These are phyloP conservation scores for Tachypleus tridentatus DNA, from an alignment of 1,140 invertebrate genomes.

Conservation along the genomic window DNA sequence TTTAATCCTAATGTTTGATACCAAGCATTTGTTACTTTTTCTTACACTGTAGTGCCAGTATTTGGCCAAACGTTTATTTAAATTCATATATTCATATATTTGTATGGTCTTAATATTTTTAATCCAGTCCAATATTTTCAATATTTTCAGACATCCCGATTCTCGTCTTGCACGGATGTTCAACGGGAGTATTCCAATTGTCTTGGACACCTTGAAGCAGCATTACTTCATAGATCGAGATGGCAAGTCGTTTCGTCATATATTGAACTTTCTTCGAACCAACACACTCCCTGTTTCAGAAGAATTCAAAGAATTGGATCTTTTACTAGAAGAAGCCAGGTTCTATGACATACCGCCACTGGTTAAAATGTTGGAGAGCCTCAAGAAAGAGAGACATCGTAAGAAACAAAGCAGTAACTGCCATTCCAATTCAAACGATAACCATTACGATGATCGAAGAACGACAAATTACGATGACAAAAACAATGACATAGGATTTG, in stretches of 20 bases:
- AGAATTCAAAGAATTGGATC: slow-evolving; percentile 73
- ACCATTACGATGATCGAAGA: no score
- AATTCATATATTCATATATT: no score
- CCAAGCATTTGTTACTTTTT: no score
- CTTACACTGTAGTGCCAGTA: no score
- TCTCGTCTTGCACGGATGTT: slow-evolving; percentile 84
- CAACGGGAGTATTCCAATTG: slow-evolving; percentile 92
- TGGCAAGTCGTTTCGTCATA: slow-evolving; percentile 88
- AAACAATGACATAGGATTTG: slow-evolving; percentile 38
- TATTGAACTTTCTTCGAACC: slow-evolving; percentile 90
- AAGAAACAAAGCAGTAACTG: no score
- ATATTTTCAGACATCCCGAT: slow-evolving; percentile 70
- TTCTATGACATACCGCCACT: slow-evolving; percentile 74
- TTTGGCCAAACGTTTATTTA: no score
- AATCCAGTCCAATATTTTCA: neutral
- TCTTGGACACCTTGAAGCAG: slow-evolving; percentile 89
- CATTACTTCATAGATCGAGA: slow-evolving; percentile 97
- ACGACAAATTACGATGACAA: no score
- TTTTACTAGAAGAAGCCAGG: slow-evolving; percentile 80
- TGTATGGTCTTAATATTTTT: no score
- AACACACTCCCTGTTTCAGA: slow-evolving; percentile 71
- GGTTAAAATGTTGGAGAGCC: slow-evolving; percentile 47
- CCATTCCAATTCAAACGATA: no score
- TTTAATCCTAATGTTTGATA: no score
- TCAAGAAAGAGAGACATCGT: slow-evolving; percentile 27